Evolutionary conservation across 2,797 vertebrate species (phyloP).

Genomic region (Gastrophryne carolinensis): DNA sequence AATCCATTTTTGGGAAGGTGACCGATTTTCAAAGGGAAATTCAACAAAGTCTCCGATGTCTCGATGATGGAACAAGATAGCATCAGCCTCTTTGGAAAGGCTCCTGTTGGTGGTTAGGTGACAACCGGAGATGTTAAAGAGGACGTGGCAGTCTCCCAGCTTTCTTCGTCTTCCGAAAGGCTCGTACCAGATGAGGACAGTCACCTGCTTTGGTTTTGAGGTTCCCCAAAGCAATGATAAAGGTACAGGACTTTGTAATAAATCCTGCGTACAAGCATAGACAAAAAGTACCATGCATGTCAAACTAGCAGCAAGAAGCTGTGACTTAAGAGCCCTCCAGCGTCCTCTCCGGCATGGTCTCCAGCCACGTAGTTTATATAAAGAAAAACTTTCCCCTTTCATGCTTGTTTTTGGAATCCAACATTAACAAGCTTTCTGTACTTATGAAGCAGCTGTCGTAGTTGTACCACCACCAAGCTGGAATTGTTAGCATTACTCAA

Average conservation of each 20-base stretch:
- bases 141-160: conserved; percentile 54
- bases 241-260: conserved; percentile 20
- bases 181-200: conserved; percentile 70
- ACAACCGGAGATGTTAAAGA: conserved; percentile 64
- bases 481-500: neutral
- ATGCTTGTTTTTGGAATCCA: neutral
- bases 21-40: conserved; percentile 57
- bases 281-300: conserved; percentile 39
- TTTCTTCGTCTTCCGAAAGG: conserved; percentile 59
- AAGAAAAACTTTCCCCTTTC: conserved; percentile 28
- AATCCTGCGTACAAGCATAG: conserved; percentile 40
- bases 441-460: neutral
- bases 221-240: conserved; percentile 24
- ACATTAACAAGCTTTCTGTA: neutral
- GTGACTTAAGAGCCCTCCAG: conserved; percentile 37
- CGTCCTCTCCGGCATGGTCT: conserved; percentile 39
- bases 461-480: neutral
- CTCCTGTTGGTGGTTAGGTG: conserved; percentile 61
- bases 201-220: conserved; percentile 31
- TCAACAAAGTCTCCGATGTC: conserved; percentile 57
- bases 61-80: conserved; percentile 72
- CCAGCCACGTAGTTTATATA: conserved; percentile 21
- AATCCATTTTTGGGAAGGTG: conserved; percentile 82
- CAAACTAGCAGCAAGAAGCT: neutral
- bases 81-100: conserved; percentile 60